Evolutionary conservation across 2,113 vertebrate genomes (phyloP).

Genomic region (Microtus ochrogaster): DNA sequence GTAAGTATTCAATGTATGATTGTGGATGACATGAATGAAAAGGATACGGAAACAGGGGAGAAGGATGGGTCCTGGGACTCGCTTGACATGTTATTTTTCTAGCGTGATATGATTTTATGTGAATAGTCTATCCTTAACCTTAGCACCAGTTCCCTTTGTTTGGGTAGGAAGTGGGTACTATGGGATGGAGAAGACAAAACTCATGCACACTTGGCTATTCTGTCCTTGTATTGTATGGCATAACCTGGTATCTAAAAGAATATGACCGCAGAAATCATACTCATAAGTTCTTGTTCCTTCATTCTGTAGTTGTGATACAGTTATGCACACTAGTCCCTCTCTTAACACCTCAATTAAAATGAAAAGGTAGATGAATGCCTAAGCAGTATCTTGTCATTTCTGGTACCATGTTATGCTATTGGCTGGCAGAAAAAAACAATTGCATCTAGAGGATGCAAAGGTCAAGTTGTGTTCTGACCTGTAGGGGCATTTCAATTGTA

Average conservation of each 20-base stretch:
- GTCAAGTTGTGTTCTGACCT: conserved; percentile 13
- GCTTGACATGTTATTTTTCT: conserved; percentile 43
- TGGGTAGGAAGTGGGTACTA: background rate
- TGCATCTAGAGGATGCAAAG: conserved; percentile 25
- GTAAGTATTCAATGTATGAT: background rate
- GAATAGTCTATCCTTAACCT: background rate
- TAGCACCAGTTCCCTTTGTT: background rate
- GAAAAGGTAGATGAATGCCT: background rate
- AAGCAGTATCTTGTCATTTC: conserved; percentile 48
- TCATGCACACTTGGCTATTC: background rate
- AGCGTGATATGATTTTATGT: background rate
- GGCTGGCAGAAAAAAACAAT: background rate
- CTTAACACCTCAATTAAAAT: conserved; percentile 25
- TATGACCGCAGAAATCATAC: background rate
- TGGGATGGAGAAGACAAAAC: background rate
- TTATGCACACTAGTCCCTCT: background rate
- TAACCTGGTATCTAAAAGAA: background rate
- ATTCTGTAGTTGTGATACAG: background rate
- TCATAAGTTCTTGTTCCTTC: conserved; percentile 21
- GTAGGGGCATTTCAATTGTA: background rate
- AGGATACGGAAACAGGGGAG: background rate
- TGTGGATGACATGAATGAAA: conserved; percentile 17
- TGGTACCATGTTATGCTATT: conserved; percentile 23
- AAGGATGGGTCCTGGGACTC: conserved; percentile 38
- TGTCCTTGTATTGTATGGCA: background rate